Base-by-base conservation (phyloP, 64 coral and sea anemone genomes). In the Montipora sp. region DNA sequence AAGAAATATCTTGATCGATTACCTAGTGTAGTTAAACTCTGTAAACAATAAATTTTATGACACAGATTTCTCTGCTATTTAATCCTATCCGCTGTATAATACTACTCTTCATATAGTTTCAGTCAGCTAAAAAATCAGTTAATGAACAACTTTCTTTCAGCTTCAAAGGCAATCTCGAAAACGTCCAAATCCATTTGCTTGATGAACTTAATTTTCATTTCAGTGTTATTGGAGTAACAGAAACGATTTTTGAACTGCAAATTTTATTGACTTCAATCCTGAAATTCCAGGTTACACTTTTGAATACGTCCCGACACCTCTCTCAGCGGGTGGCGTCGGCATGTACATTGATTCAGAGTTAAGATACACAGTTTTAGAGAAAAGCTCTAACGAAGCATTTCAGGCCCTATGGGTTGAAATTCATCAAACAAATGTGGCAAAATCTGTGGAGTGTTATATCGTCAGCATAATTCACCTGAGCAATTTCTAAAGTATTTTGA, bases 21-120 rank as follows among this genome's bases (percentile, higher is more conserved):
- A 51, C 86, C 50, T 49, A 89, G 87, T 21, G 18, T 89, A 2
- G 9, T 43, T 93, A 15, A 93, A 89, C 27, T n/a, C 77, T 50
- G 43, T 61, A 24, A 59, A n/a, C 18, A 45, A 82, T 81, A 48
- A 53, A 27, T 8, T 24, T 45, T 11, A 93, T 59, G 24, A n/a
- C 15, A 27, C 27, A 27, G 0, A 27, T 36, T 45, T 46, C 12
- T 8, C 77, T 55, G 51, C 21, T 15, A 48, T 75, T 24, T 20
- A 27, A 55, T 20, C 27, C 59, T 73, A 92, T 92, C 18, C 58
- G 47, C 27, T 27, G 27, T 27, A 27, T 27, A 27, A 1, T 27
- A 1, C 27, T 27, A 27, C 27, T 27, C 27, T 27, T 27, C 27
- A 27, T 27, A 27, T 27, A 27, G 27, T 27, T 27, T 27, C 27